These are phyloP conservation scores for Aegotheles bennettii DNA, from an alignment of 2,113 vertebrate species.

Conservation along the genomic window DNA sequence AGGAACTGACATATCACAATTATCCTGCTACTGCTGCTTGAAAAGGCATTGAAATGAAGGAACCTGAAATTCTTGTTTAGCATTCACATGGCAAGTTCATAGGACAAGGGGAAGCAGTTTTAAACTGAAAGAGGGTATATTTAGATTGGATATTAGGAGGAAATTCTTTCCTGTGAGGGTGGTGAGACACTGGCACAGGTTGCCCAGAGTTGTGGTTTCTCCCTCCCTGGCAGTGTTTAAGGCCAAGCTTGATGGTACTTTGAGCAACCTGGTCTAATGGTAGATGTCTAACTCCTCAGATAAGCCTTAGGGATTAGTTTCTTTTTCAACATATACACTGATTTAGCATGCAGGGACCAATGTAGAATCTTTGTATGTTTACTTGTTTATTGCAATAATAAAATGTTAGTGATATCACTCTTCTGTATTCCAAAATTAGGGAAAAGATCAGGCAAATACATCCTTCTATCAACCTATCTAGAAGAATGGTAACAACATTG, in stretches of 20 bases:
- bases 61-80: neutral
- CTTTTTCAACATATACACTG: neutral
- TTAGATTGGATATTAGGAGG: no score
- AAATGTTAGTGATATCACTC: neutral
- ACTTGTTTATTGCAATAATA: neutral
- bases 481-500: neutral
- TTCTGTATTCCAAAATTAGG: neutral
- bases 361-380: neutral
- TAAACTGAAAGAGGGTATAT: no score
- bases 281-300: neutral
- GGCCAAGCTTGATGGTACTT: no score
- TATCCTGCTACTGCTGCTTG: neutral
- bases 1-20: neutral
- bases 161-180: no score
- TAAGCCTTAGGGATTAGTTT: neutral
- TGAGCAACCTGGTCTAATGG: no score
- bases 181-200: no score
- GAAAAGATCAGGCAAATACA: neutral
- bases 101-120: no score
- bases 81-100: neutral
- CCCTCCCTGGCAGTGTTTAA: no score
- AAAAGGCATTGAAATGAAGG: rapidly evolving
- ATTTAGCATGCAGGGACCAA: neutral
- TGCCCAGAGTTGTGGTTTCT: no score
- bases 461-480: neutral